Evolutionary conservation across 2,113 vertebrate species (phyloP).

Genomic region (Leucosticte australis): DNA sequence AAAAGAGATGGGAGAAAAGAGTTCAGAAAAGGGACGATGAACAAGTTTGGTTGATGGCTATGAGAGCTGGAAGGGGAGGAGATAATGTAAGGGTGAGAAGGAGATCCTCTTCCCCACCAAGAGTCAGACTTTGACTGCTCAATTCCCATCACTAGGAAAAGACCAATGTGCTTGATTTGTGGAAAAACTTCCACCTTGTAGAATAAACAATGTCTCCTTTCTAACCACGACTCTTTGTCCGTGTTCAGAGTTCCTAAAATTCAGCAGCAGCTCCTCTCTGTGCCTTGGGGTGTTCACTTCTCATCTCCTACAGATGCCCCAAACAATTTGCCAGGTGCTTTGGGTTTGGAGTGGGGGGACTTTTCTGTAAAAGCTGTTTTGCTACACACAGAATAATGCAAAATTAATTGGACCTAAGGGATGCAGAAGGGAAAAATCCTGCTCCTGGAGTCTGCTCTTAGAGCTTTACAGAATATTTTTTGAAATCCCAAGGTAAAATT

Average conservation of each 20-base stretch:
- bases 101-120: not conserved
- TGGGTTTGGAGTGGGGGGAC: not conserved
- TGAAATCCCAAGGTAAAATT: not conserved
- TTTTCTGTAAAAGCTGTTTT: not conserved
- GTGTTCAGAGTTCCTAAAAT: not conserved
- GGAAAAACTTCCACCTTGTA: not conserved
- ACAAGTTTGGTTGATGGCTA: not conserved
- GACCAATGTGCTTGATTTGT: not conserved
- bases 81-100: not conserved
- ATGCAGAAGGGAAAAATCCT: not conserved
- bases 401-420: not conserved
- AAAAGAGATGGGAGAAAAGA: not conserved
- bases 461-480: not conserved
- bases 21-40: not conserved
- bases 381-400: not conserved
- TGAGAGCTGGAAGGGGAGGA: not conserved
- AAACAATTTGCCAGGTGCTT: not conserved
- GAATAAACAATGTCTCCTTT: not conserved
- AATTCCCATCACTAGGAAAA: not conserved
- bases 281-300: not conserved
- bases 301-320: not conserved
- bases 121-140: not conserved
- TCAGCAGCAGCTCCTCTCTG: not conserved
- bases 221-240: not conserved
- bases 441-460: not conserved